Base-by-base conservation (phyloP, 1,140 invertebrate genomes). In the Stenopsyche tienmushanensis region DNA sequence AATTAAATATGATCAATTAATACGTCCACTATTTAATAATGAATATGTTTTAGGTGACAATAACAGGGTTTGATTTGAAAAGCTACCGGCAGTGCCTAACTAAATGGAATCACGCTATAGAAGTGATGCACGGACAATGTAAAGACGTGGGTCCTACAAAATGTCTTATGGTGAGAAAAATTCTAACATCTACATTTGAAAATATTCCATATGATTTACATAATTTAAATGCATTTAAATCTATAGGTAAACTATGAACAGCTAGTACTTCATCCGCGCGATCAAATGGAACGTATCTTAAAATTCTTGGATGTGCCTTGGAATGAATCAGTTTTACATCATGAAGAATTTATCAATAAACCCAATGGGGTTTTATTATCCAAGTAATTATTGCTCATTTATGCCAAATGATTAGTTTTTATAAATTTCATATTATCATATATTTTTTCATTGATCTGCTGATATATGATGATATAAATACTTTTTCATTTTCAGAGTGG, bases 271-370 rank as follows among this genome's bases (percentile, higher is more conserved):
- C 93, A 97, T 81, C 97, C 97, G 0, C 86, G 88, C 64, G 79
- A 88, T 55, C 94, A 93, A 86, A 91, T 99, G 91, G 83, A 88
- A 62, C 88, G 88, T 73, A 95, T 99, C 72, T 83, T 98, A 3
- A 81, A 86, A 50, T 99, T 98, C 80, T 81, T 99, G 42, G 90
- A 93, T 63, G 83, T 99, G 67, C 91, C 92, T 17, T 99, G 97
- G 97, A 90, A 95, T 78, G 93, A 96, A 70, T 90, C 92, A 17
- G 96, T 99, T 23, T 83, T 99, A 63, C 96, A 99, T 81, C 97
- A 99, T 80, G 95, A 99, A 77, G 89, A 96, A 73, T 92, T 92
- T 73, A 96, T 99, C 74, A 97, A 98, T 75, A 95, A 95, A 77
- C 92, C 92, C 7, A 93, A 94, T 65, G 96, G 96, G 62, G 94